Percentiles rank a stretch among this genome's conserved stretches.
phyloP scores from a whole-genome alignment of 2,113 vertebrate genomes.

The Telmatochromis sp. region DNA sequence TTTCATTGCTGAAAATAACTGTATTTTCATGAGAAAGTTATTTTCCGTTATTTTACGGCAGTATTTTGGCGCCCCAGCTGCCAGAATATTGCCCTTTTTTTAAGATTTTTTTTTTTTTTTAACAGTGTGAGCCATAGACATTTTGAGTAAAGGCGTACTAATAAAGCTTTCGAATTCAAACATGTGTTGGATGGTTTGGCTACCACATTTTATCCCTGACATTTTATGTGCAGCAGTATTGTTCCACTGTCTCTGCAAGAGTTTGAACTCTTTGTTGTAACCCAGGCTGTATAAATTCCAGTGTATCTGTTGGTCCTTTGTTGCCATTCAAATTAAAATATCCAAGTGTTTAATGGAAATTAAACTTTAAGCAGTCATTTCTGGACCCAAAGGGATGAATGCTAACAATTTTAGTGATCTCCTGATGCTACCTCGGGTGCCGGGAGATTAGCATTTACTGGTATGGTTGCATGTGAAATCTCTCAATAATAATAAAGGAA shows the following conservation, averaged over 20 bases:
- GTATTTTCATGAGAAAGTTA: not conserved
- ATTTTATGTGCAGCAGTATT: conserved; percentile 1
- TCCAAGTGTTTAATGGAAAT: not conserved
- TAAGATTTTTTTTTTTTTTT: not conserved
- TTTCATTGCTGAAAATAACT: not conserved
- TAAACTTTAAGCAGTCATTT: not conserved
- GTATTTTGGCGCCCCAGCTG: not conserved
- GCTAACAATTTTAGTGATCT: not conserved
- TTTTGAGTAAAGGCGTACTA: not conserved
- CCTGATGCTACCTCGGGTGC: not conserved
- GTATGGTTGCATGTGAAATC: not conserved
- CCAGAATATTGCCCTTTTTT: not conserved
- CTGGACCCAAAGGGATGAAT: not conserved
- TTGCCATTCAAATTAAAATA: not conserved
- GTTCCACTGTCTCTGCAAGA: not conserved
- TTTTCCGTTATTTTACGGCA: not conserved
- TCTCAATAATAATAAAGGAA: not conserved
- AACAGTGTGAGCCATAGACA: not conserved
- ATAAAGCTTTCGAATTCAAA: not conserved
- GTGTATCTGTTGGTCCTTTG: not conserved
- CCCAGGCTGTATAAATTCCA: not conserved
- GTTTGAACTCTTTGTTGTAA: not conserved
- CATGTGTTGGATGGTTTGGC: not conserved
- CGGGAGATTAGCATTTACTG: not conserved
- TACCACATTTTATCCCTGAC: conserved; percentile 4